Evolutionary conservation across 2,113 vertebrate species (phyloP).

Genomic region (Australoheros scitulus): DNA sequence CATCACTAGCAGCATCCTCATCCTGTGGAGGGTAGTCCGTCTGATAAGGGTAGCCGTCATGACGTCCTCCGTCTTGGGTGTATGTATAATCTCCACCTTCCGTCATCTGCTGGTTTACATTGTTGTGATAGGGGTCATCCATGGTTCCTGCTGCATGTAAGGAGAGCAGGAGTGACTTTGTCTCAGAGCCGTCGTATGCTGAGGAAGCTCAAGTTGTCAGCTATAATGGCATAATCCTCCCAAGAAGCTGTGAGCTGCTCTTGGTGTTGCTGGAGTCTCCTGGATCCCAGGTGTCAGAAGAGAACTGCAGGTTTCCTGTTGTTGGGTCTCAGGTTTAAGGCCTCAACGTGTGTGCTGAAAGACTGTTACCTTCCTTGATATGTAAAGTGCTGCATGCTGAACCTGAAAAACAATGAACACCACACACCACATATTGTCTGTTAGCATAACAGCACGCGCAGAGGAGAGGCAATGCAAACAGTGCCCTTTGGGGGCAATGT

Average conservation of each 20-base stretch:
- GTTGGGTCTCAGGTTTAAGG: constrained; percentile 37
- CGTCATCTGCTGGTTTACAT: constrained; percentile 77
- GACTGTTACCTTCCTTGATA: constrained; percentile 48
- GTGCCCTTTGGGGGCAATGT: background rate
- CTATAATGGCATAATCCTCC: constrained; percentile 74
- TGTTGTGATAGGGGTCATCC: constrained; percentile 87
- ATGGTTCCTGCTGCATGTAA: constrained; percentile 69
- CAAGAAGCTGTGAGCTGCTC: constrained; percentile 25
- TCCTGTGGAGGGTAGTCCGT: constrained; percentile 79
- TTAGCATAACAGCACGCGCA: constrained; percentile 2
- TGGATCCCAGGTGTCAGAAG: constrained; percentile 26
- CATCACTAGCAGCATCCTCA: constrained; percentile 92
- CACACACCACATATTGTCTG: constrained; percentile 3
- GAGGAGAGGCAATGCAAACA: background rate
- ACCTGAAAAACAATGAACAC: constrained; percentile 58
- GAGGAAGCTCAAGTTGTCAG: constrained; percentile 43
- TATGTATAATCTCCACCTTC: constrained; percentile 80
- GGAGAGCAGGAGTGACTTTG: constrained; percentile 45
- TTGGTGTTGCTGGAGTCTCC: constrained; percentile 16
- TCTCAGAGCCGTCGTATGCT: constrained; percentile 38
- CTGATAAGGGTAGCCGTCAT: constrained; percentile 83
- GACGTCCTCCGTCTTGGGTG: constrained; percentile 80
- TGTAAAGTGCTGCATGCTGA: constrained; percentile 65
- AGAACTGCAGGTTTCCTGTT: constrained; percentile 3
- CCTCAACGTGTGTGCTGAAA: constrained; percentile 37